Evolutionary conservation across 2,888 invertebrate genomes (phyloP), one percentile per base, ranked within the genome.

Genomic region (Drosophila fulvimacula): DNA sequence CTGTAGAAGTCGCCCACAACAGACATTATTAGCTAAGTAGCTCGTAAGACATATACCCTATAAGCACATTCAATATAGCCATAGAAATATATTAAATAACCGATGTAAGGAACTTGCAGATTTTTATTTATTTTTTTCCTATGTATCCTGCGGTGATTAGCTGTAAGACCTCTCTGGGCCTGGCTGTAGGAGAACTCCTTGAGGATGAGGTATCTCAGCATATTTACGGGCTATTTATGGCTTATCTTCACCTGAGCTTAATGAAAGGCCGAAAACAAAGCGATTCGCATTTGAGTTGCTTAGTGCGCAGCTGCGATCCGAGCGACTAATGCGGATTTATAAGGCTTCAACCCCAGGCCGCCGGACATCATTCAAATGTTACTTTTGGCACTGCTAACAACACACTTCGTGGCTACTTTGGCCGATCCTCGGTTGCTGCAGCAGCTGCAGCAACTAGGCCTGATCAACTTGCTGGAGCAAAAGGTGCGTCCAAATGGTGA

Each of bases 401-500:
- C 71, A 39, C 42, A 69, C 3, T 9, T 57, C 15, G 44, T 65
- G 39, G 48, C 46, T 5, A 19, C 10, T 0, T 3, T 19, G 1
- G 69, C 57, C 42, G 56, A 52, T 5, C 39, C 39, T 11, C 58
- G 42, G 7, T 44, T 86, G 5, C 27, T 86, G 34, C 62, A 70
- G 1, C 84, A 86, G 58, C 44, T 86, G 7, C 73, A 70, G 34
- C 64, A 73, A 38, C 56, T 78, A 51, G 86, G 89, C 5, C 30
- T 89, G 5, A 57, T 64, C 13, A 86, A 86, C 63, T 32, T 87
- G 0, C 9, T 88, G 1, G 82, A 81, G 42, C 72, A 76, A 30
- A 32, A 32, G 6, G 11, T 70, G 13, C 70, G 76, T 5, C 84
- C 81, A 1, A 81, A 73, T 66, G 89, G 85, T 88, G 27, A 61